Evolutionary conservation across 2,888 invertebrate genomes (phyloP).

Genomic region (Nemotelus nigrinus): DNA sequence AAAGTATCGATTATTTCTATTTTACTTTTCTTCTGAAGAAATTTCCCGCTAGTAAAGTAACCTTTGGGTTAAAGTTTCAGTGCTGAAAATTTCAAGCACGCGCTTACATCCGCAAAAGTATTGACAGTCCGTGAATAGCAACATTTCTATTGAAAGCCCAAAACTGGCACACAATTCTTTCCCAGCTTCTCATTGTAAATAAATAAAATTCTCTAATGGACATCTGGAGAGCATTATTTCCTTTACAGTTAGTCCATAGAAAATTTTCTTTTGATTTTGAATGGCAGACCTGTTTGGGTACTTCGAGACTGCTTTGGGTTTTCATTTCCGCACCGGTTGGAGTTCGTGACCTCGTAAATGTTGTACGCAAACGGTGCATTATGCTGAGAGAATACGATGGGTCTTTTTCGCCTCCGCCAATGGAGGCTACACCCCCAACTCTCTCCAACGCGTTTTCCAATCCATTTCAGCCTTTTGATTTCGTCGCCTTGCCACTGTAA

Average conservation of each 20-base stretch:
- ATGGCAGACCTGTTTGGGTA: slow-evolving; percentile 78
- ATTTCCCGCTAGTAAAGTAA: no score
- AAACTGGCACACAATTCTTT: no score
- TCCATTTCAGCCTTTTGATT: slow-evolving; percentile 53
- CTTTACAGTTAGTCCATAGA: not conserved
- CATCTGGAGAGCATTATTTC: no score
- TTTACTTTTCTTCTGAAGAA: no score
- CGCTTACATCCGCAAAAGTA: no score
- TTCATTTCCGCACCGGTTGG: slow-evolving; percentile 92
- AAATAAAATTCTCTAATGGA: no score
- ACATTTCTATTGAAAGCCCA: no score
- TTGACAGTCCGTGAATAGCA: no score
- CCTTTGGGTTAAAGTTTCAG: no score
- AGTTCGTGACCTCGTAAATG: slow-evolving; percentile 87
- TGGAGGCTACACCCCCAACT: slow-evolving; percentile 55
- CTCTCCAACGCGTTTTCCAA: slow-evolving; percentile 55
- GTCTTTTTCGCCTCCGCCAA: slow-evolving; percentile 48
- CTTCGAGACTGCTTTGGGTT: slow-evolving; percentile 89
- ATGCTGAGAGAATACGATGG: slow-evolving; percentile 52
- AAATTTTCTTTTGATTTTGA: slow-evolving; percentile 2
- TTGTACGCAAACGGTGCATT: slow-evolving; percentile 75
- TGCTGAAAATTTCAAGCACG: no score
- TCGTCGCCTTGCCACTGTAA: slow-evolving; percentile 50
- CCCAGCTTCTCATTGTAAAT: no score
- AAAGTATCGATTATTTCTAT: no score